Evolutionary conservation across 2,113 vertebrate genomes (phyloP).

Genomic region (Tyto alba): DNA sequence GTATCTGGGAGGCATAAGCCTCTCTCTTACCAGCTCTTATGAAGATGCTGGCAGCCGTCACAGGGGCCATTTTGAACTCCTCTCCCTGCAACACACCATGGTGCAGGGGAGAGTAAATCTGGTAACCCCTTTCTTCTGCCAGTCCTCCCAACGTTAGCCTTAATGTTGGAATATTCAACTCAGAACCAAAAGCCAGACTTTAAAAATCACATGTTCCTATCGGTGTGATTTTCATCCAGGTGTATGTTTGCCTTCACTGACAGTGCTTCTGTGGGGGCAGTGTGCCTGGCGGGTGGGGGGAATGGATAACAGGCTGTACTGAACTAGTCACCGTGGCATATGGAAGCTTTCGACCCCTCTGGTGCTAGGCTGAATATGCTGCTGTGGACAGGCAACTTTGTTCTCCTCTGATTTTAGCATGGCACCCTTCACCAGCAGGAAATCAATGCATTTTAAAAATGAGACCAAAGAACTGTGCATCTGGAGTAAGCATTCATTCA

Average conservation of each 20-base stretch:
- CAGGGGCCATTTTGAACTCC: slow-evolving; percentile 35
- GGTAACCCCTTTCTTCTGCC: background rate
- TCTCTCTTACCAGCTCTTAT: background rate
- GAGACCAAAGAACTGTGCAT: background rate
- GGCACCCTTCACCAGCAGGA: background rate
- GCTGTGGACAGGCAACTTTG: background rate
- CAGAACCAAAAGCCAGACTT: background rate
- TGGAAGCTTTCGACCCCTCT: background rate
- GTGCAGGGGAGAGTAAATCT: slow-evolving; percentile 15
- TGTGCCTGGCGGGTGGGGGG: background rate
- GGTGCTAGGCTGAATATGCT: background rate
- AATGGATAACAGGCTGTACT: background rate
- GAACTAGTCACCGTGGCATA: background rate
- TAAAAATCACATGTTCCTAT: background rate
- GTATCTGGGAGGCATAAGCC: background rate
- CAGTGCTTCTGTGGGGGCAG: background rate
- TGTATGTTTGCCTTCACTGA: background rate
- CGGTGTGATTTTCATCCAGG: background rate
- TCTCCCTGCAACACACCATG: slow-evolving; percentile 9
- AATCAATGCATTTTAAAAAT: background rate
- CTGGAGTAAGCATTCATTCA: background rate
- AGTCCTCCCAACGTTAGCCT: background rate
- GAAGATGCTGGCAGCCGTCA: background rate
- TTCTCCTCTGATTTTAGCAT: background rate
- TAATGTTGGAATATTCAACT: background rate